Evolutionary conservation across 1,140 invertebrate species (phyloP).

Genomic region (Musca domestica): DNA sequence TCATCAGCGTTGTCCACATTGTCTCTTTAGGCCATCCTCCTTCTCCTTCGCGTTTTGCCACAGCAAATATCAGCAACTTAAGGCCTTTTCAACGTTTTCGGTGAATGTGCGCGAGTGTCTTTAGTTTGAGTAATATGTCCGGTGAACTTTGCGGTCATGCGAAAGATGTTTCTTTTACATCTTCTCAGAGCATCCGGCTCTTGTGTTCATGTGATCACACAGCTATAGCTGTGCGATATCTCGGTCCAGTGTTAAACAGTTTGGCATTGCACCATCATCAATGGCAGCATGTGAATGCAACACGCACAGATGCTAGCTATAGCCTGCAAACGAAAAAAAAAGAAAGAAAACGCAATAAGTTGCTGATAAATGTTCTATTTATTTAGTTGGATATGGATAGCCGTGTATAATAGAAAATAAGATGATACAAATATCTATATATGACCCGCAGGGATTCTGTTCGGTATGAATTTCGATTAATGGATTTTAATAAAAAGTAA

Average conservation of each 20-base stretch:
- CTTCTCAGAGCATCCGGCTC: background rate
- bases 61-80: background rate
- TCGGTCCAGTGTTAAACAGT: constrained; percentile 7
- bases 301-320: constrained; percentile 1
- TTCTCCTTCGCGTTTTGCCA: background rate
- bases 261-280: background rate
- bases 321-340: no score
- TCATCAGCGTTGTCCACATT: constrained; percentile 16
- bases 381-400: constrained; percentile 20
- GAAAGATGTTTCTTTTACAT: constrained; percentile 27
- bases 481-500: background rate
- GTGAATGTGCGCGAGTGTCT: background rate
- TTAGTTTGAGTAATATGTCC: constrained; percentile 29
- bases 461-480: background rate
- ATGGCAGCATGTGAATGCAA: constrained; percentile 1
- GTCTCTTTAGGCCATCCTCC: background rate
- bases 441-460: background rate
- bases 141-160: constrained; percentile 30
- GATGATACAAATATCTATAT: background rate
- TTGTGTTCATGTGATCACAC: no score
- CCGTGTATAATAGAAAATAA: background rate
- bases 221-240: background rate
- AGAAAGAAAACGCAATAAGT: constrained; percentile 1
- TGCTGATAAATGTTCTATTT: constrained; percentile 32
- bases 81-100: constrained; percentile 2